Conservation (phyloP, 1,140 invertebrate species). For the Ptiloglossa arizonensis region DNA sequence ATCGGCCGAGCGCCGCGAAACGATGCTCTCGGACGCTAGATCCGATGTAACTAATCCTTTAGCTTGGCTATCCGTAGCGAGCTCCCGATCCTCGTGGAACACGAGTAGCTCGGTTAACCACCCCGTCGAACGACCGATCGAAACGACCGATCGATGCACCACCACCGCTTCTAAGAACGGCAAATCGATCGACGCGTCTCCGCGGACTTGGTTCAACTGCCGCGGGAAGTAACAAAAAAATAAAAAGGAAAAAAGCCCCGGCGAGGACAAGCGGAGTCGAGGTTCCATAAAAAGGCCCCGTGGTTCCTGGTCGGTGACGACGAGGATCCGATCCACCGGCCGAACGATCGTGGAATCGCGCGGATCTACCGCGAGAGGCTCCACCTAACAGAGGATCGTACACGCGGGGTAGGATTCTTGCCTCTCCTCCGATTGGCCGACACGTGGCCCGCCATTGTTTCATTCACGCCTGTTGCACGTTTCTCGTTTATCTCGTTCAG, state of each 20-base stretch:
- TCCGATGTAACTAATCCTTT: not conserved
- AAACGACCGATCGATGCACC: not conserved
- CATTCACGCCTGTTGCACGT: slow-evolving; percentile 70
- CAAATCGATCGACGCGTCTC: not conserved
- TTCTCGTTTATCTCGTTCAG: slow-evolving; percentile 65
- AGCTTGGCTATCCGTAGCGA: not conserved
- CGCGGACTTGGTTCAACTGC: not conserved
- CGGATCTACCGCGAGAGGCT: slow-evolving; percentile 55
- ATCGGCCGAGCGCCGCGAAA: not conserved
- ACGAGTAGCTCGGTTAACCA: not conserved
- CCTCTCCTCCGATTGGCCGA: slow-evolving; percentile 64
- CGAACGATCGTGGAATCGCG: slow-evolving; percentile 54
- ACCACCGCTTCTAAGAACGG: too few relatives aligned
- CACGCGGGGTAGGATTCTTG: slow-evolving; percentile 46
- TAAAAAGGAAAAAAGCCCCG: slow-evolving; percentile 7
- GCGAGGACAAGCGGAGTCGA: not conserved
- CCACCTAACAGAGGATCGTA: slow-evolving; percentile 63
- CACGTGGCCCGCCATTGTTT: slow-evolving; percentile 70
- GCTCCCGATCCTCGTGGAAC: not conserved
- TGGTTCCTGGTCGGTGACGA: not conserved
- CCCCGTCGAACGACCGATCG: not conserved
- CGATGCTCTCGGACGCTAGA: not conserved
- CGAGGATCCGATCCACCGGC: slow-evolving; percentile 3
- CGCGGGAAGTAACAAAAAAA: not conserved
- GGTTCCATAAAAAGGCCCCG: slow-evolving; percentile 6